phyloP scores from a whole-genome alignment of 1,140 invertebrate genomes.

The Trissolcus basalis region DNA sequence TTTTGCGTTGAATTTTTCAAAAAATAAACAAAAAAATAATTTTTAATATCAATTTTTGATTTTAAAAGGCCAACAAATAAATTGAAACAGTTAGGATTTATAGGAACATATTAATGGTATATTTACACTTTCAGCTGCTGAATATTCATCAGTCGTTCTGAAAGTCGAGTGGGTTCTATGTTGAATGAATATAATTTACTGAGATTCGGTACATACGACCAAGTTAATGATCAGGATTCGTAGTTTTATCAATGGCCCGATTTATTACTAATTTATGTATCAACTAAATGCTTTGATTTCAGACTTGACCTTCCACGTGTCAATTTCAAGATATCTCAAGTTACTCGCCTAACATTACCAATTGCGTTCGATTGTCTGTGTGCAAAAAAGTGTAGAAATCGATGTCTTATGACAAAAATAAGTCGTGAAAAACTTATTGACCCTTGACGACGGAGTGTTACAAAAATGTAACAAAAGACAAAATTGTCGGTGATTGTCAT shows the following conservation, averaged over 20 bases:
- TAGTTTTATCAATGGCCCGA: constrained; percentile 32
- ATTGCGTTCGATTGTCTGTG: constrained; percentile 7
- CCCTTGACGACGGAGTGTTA: too few relatives aligned
- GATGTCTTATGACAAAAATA: neutral
- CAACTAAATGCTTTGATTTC: constrained; percentile 22
- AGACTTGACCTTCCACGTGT: constrained; percentile 28
- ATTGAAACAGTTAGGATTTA: too few relatives aligned
- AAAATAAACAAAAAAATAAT: too few relatives aligned
- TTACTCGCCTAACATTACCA: constrained; percentile 13
- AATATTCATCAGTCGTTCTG: constrained; percentile 37
- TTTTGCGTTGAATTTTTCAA: too few relatives aligned
- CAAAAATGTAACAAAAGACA: too few relatives aligned
- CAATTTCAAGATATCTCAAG: constrained; percentile 25
- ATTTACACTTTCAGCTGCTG: constrained; percentile 12
- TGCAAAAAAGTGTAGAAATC: neutral
- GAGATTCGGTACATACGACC: constrained; percentile 13
- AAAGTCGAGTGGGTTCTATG: constrained; percentile 23
- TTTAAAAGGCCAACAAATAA: too few relatives aligned
- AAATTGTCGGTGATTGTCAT: too few relatives aligned
- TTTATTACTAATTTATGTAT: constrained; percentile 53
- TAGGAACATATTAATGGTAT: neutral
- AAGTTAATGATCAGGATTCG: constrained; percentile 20
- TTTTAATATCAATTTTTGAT: too few relatives aligned
- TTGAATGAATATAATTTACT: constrained; percentile 39
- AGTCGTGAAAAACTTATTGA: neutral